These are phyloP conservation scores for Dipodomys merriami DNA, from an alignment of 2,113 vertebrate genomes.

Conservation along the genomic window DNA sequence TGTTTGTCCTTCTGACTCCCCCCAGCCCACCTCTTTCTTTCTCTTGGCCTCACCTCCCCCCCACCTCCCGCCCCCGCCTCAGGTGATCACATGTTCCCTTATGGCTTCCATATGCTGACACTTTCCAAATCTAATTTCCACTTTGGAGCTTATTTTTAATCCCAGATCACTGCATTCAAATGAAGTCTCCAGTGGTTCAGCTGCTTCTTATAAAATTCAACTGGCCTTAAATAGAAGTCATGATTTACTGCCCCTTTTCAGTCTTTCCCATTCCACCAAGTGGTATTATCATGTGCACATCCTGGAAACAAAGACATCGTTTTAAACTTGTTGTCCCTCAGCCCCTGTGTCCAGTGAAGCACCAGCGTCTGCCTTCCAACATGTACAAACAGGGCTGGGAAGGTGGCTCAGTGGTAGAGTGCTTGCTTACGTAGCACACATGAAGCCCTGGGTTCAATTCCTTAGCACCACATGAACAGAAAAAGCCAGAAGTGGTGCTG, in stretches of 20 bases:
- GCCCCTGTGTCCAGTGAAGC: not conserved
- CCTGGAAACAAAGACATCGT: not conserved
- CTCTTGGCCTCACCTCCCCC: too few species aligned
- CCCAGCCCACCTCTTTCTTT: too few species aligned
- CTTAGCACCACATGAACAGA: too few species aligned
- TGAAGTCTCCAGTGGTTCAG: not conserved
- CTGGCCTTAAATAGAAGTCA: not conserved
- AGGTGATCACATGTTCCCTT: too few species aligned
- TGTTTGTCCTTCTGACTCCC: too few species aligned
- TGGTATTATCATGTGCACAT: not conserved
- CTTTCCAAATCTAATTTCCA: constrained; percentile 4
- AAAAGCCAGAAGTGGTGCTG: too few species aligned
- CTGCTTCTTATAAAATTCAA: constrained; percentile 23
- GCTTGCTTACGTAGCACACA: too few species aligned
- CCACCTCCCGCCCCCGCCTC: too few species aligned
- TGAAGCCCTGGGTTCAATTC: too few species aligned
- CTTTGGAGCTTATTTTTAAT: not conserved
- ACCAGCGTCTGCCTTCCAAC: not conserved
- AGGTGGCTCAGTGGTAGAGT: too few species aligned
- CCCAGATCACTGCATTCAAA: not conserved
- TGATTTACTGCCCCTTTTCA: not conserved
- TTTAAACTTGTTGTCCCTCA: not conserved
- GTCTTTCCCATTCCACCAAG: not conserved
- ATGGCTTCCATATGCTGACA: not conserved
- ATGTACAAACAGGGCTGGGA: too few species aligned